These are phyloP conservation scores for Hemibagrus guttatus DNA, from an alignment of 2,797 vertebrate species.

Conservation along the genomic window DNA sequence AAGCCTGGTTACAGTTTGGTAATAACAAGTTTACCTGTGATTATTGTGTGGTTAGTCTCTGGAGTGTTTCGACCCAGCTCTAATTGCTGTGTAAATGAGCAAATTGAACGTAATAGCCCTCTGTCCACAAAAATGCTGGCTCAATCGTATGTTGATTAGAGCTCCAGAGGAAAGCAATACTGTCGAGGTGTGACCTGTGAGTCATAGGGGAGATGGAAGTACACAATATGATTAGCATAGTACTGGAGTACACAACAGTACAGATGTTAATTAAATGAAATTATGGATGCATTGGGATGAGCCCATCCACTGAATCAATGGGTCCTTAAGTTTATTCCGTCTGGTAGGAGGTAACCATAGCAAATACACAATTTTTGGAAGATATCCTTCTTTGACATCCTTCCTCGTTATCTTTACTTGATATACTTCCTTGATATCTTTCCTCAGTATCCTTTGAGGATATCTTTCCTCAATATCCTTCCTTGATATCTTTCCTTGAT, in stretches of 20 bases:
- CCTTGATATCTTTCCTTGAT: too few species aligned
- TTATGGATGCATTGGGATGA: background rate
- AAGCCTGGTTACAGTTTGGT: conserved; percentile 9
- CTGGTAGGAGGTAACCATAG: background rate
- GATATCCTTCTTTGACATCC: too few species aligned
- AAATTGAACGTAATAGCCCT: conserved; percentile 24
- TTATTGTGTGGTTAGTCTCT: conserved; percentile 1
- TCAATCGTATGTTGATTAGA: background rate
- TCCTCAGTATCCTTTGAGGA: too few species aligned
- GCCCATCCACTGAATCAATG: too few species aligned
- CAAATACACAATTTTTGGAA: background rate
- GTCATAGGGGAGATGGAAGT: background rate
- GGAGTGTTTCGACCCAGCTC: background rate
- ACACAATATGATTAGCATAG: background rate
- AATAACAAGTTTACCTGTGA: conserved; percentile 1
- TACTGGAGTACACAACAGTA: background rate
- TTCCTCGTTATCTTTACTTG: too few species aligned
- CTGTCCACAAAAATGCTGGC: background rate
- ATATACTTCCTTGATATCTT: too few species aligned
- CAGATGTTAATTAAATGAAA: background rate
- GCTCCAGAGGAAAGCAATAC: background rate
- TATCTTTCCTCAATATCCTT: too few species aligned
- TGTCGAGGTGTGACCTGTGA: background rate
- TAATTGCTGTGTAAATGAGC: conserved; percentile 29
- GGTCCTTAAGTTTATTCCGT: background rate